Evolutionary conservation across 2,797 vertebrate species (phyloP).

Genomic region (Sebastes goodei): DNA sequence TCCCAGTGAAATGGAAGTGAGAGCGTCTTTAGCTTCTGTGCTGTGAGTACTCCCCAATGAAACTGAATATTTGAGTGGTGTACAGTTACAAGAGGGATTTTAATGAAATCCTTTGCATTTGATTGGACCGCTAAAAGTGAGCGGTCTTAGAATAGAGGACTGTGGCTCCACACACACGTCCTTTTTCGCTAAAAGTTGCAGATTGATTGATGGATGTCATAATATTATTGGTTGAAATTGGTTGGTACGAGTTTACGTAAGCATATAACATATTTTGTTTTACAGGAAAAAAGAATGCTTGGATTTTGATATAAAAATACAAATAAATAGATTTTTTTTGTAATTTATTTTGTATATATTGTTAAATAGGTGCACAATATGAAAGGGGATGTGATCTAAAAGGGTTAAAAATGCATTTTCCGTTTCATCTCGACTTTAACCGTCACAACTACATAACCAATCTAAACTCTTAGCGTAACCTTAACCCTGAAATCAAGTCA

Average conservation of each 20-base stretch:
- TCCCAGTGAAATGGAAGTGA: too few species aligned
- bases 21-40: too few species aligned
- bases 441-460: neutral
- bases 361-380: neutral
- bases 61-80: too few species aligned
- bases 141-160: too few species aligned
- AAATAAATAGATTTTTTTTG: neutral
- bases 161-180: too few species aligned
- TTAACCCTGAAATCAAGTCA: conserved; percentile 13
- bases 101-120: too few species aligned
- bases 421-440: neutral
- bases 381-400: neutral
- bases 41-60: too few species aligned
- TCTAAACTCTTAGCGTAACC: neutral
- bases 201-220: neutral
- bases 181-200: neutral
- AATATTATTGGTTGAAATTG: neutral
- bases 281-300: neutral
- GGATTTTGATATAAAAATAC: neutral
- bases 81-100: too few species aligned
- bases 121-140: too few species aligned
- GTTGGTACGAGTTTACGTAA: neutral
- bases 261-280: neutral
- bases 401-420: neutral
- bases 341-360: too few species aligned